A percentile compares a stretch with the other conserved stretches of the same genome.
phyloP scores from a whole-genome alignment of 2,113 vertebrate genomes.

The Tylochromis polylepis region DNA sequence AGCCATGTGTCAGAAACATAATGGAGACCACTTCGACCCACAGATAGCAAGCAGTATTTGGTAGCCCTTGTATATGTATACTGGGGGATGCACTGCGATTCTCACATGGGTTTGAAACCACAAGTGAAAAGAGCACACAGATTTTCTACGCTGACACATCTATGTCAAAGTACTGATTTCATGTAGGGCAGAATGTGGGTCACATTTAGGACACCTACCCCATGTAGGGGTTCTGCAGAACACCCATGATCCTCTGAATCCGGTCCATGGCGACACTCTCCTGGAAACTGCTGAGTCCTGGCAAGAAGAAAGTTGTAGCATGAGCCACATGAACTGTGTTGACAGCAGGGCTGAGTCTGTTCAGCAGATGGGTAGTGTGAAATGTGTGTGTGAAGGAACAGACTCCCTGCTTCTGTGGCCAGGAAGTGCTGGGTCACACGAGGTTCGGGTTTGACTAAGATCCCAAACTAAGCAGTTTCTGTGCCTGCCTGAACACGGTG shows the following conservation, averaged over 20 bases:
- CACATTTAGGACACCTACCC: slow-evolving; percentile 62
- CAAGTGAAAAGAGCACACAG: not conserved
- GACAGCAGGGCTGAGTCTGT: slow-evolving; percentile 55
- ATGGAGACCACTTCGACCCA: slow-evolving; percentile 12
- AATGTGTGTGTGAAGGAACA: slow-evolving; percentile 47
- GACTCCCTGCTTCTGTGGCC: slow-evolving; percentile 53
- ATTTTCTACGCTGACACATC: not conserved
- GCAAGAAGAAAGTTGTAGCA: slow-evolving; percentile 35
- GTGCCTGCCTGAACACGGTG: not conserved
- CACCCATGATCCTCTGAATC: slow-evolving; percentile 81
- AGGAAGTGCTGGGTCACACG: slow-evolving; percentile 58
- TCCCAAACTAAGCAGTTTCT: slow-evolving; percentile 39
- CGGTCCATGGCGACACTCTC: slow-evolving; percentile 80
- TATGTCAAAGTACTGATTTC: not conserved
- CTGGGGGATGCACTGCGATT: not conserved
- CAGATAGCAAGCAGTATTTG: not conserved
- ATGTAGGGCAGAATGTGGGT: not conserved
- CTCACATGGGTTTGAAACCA: not conserved
- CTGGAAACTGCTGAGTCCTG: slow-evolving; percentile 80
- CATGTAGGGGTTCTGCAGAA: slow-evolving; percentile 75
- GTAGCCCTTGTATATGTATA: not conserved
- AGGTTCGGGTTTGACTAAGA: slow-evolving; percentile 42
- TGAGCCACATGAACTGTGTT: slow-evolving; percentile 32
- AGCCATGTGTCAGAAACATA: slow-evolving; percentile 44
- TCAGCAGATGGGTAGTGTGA: slow-evolving; percentile 63